These are phyloP conservation scores for Rhogogaster chlorosoma DNA, from an alignment of 2,888 invertebrate species.

Conservation along the genomic window DNA sequence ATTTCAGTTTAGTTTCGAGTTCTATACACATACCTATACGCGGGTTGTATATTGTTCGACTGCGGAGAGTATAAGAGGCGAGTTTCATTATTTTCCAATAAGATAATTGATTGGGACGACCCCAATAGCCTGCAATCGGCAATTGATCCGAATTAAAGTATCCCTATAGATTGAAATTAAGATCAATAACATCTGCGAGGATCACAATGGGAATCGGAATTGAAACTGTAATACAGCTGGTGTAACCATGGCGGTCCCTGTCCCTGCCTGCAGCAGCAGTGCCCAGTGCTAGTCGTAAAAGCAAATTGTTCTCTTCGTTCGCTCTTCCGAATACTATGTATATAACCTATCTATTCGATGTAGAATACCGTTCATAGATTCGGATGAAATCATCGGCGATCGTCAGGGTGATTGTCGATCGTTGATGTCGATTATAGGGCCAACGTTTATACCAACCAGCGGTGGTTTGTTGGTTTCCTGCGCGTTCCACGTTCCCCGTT, in stretches of 20 bases:
- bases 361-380: background rate
- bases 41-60: background rate
- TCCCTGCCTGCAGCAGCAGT: constrained; percentile 15
- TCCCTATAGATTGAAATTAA: constrained; percentile 66
- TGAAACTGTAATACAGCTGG: constrained; percentile 63
- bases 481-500: background rate
- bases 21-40: background rate
- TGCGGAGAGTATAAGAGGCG: background rate
- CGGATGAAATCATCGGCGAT: constrained; percentile 17
- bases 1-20: background rate
- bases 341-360: background rate
- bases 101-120: constrained; percentile 24
- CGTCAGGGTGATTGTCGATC: constrained; percentile 31
- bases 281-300: constrained; percentile 2
- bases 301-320: constrained; percentile 24
- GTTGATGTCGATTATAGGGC: constrained; percentile 19
- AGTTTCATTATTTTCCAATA: constrained; percentile 39
- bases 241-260: background rate
- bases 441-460: background rate
- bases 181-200: constrained; percentile 60
- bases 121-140: constrained; percentile 52
- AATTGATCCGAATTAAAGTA: constrained; percentile 66
- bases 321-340: background rate
- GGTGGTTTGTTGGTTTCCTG: background rate
- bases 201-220: constrained; percentile 54